These are phyloP conservation scores for Frankliniella fusca DNA, from an alignment of 2,888 invertebrate genomes.

Conservation along the genomic window DNA sequence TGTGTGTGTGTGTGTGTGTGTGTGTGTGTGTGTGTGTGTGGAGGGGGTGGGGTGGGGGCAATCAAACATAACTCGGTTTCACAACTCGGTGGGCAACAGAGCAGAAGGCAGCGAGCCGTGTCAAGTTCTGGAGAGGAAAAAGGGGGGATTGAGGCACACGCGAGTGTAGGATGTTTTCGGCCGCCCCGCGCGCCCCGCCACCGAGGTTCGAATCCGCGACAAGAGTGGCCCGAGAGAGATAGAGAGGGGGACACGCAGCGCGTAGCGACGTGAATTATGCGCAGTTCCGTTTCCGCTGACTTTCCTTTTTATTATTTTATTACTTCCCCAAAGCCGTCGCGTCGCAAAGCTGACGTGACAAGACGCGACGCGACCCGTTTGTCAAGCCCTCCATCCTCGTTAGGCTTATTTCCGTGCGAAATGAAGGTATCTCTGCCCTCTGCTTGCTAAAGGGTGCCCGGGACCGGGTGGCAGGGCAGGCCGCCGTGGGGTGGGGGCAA, in stretches of 20 bases:
- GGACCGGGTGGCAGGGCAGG: background rate
- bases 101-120: no score
- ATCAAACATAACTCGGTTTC: no score
- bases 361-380: background rate
- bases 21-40: no score
- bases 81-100: no score
- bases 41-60: no score
- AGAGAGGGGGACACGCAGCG: no score
- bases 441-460: background rate
- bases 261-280: background rate
- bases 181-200: background rate
- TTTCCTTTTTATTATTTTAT: background rate
- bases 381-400: conserved; percentile 1
- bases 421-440: background rate
- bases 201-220: background rate
- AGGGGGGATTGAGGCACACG: background rate
- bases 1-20: no score
- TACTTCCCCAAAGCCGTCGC: background rate
- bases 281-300: background rate
- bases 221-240: no score
- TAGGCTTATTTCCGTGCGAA: background rate
- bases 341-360: background rate
- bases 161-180: background rate
- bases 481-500: background rate
- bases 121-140: no score